Percentiles rank a stretch among this genome's conserved stretches.
Evolutionary conservation across 2,888 invertebrate genomes (phyloP).

Genomic region (Drosophila paramelanica): DNA sequence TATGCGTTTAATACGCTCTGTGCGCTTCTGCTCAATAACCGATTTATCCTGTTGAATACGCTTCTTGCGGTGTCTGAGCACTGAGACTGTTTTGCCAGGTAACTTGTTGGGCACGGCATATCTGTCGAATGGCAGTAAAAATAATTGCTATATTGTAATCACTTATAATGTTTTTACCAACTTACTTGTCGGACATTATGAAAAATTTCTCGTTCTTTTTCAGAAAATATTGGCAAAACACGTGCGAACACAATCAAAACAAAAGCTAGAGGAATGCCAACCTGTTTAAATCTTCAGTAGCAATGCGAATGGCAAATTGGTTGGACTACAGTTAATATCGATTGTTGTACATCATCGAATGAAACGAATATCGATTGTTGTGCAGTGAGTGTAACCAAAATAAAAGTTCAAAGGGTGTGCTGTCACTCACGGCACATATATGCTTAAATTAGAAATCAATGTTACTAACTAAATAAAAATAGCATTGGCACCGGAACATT

Average conservation of each 20-base stretch:
- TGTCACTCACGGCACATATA: neutral
- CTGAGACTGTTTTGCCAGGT: slow-evolving; percentile 84
- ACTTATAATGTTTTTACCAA: slow-evolving; percentile 3
- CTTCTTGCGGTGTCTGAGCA: slow-evolving; percentile 84
- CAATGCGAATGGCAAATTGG: slow-evolving; percentile 26
- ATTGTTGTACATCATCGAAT: neutral
- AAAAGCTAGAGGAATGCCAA: slow-evolving; percentile 61
- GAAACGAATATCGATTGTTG: slow-evolving; percentile 14
- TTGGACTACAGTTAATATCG: neutral
- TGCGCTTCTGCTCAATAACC: slow-evolving; percentile 78
- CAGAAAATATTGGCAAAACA: slow-evolving; percentile 45
- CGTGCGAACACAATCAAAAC: slow-evolving; percentile 73
- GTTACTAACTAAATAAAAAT: slow-evolving; percentile 21
- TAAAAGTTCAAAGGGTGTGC: neutral
- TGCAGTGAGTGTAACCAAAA: neutral
- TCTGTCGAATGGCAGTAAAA: slow-evolving; percentile 51
- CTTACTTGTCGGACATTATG: slow-evolving; percentile 83
- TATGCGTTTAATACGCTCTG: slow-evolving; percentile 76
- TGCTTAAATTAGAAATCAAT: slow-evolving; percentile 13
- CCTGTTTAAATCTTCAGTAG: neutral
- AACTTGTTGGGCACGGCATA: slow-evolving; percentile 85
- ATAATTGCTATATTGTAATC: neutral
- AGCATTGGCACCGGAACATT: slow-evolving; percentile 18
- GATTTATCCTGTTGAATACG: slow-evolving; percentile 83
- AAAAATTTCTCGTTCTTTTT: slow-evolving; percentile 31